Evolutionary conservation across 2,888 invertebrate species (phyloP).

Genomic region (Chironomus riparius): DNA sequence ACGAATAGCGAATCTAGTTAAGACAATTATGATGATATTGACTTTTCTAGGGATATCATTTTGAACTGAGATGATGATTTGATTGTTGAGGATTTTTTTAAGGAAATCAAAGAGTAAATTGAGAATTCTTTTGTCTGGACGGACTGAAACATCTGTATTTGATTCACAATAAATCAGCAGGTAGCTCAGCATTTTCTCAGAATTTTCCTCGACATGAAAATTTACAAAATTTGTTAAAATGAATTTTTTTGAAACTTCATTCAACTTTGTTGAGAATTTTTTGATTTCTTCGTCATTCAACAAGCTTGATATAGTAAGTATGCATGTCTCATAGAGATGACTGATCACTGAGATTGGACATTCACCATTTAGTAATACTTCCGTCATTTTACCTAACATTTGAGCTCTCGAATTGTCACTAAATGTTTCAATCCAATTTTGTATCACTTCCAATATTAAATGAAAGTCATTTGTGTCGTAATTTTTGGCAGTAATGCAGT

Average conservation of each 20-base stretch:
- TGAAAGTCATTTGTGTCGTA: constrained; percentile 8
- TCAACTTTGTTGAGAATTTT: background rate
- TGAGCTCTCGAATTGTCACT: background rate
- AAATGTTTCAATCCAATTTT: constrained; percentile 8
- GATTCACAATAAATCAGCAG: constrained; percentile 21
- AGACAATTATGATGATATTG: background rate
- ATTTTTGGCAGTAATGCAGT: background rate
- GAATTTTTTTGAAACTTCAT: background rate
- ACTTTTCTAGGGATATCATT: constrained; percentile 7
- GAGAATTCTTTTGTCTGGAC: background rate
- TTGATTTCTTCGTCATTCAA: background rate
- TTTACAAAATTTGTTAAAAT: background rate
- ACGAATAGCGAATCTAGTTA: constrained; percentile 18
- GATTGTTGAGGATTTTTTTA: background rate
- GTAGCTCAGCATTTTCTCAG: constrained; percentile 4
- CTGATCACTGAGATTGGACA: background rate
- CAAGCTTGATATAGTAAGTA: background rate
- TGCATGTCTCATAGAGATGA: constrained; percentile 6
- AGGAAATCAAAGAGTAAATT: constrained; percentile 1
- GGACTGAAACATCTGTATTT: background rate
- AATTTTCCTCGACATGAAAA: background rate
- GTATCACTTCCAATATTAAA: constrained; percentile 15
- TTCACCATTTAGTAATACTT: background rate
- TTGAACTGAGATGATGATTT: background rate
- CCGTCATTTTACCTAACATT: background rate